phyloP scores from a whole-genome alignment of 2,888 invertebrate genomes.

The Macrophya alboannulata region DNA sequence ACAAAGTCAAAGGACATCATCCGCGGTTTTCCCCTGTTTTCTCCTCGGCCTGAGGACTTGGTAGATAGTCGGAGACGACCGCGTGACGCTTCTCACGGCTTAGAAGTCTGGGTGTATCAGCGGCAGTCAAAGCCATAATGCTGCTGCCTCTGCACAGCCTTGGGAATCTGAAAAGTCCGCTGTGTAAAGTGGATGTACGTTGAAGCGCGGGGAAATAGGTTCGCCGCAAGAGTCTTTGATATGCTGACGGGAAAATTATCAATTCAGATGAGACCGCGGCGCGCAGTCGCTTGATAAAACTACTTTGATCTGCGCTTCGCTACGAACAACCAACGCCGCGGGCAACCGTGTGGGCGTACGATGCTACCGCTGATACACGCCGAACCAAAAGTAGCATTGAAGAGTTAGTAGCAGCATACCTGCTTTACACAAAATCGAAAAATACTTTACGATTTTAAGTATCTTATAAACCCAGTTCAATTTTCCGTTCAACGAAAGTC shows the following conservation, averaged over 20 bases:
- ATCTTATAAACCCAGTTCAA: not conserved
- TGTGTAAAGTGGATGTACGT: not conserved
- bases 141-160: not conserved
- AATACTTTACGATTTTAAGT: not conserved
- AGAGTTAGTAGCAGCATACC: not conserved
- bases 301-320: conserved; percentile 77
- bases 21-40: conserved; percentile 14
- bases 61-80: conserved; percentile 10
- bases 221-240: conserved; percentile 75
- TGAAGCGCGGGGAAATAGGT: conserved; percentile 50
- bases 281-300: conserved; percentile 77
- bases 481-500: not conserved
- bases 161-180: conserved; percentile 47
- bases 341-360: conserved; percentile 40
- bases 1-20: conserved; percentile 27
- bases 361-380: conserved; percentile 16
- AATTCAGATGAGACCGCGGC: conserved; percentile 77
- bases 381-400: conserved; percentile 1
- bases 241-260: conserved; percentile 79
- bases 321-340: conserved; percentile 60
- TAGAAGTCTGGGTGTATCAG: conserved; percentile 1
- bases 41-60: not conserved
- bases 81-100: conserved; percentile 48
- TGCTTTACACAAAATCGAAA: not conserved
- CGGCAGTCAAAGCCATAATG: conserved; percentile 18